Conservation (phyloP, 1,140 invertebrate genomes). For the Batillaria attramentaria region DNA sequence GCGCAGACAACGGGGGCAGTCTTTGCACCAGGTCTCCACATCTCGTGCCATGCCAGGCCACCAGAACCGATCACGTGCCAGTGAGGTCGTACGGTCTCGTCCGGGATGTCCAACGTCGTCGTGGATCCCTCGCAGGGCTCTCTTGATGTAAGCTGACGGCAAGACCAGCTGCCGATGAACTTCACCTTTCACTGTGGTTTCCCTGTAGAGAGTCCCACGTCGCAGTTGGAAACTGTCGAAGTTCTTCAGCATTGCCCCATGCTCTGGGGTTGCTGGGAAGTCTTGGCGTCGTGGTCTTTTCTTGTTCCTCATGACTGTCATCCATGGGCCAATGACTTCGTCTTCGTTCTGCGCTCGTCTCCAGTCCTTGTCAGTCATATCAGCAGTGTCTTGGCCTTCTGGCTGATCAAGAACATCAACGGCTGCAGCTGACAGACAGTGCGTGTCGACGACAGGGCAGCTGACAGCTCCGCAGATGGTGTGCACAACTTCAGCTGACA, state of each 20-base stretch:
- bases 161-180: slow-evolving; percentile 10
- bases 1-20: slow-evolving; percentile 5
- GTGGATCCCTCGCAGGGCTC: slow-evolving; percentile 26
- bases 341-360: no score
- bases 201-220: neutral
- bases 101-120: slow-evolving; percentile 38
- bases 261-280: no score
- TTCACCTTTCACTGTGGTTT: neutral
- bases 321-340: no score
- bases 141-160: neutral
- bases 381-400: no score
- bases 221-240: no score
- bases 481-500: neutral
- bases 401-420: no score
- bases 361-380: no score
- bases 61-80: slow-evolving; percentile 28
- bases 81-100: slow-evolving; percentile 5
- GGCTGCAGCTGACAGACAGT: no score
- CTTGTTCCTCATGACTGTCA: no score
- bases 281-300: no score
- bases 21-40: slow-evolving; percentile 10
- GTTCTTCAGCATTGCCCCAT: no score
- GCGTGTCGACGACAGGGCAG: no score
- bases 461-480: slow-evolving; percentile 20
- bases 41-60: slow-evolving; percentile 37